Percentiles rank a stretch among this genome's conserved stretches.
Evolutionary conservation across 2,888 invertebrate species (phyloP).

Genomic region (Myathropa florea): DNA sequence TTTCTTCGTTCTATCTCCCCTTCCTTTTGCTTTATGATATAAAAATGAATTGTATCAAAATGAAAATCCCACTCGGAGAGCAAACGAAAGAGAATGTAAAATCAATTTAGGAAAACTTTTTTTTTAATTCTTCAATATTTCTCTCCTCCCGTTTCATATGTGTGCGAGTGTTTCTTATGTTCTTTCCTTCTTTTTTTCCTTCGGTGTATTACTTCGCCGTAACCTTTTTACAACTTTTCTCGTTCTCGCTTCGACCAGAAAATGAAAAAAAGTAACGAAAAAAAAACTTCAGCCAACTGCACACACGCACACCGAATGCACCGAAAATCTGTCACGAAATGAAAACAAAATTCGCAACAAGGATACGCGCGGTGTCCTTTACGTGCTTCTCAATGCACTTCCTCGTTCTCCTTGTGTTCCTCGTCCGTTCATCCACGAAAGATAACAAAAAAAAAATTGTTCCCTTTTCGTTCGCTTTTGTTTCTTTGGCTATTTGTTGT

Average conservation of each 20-base stretch:
- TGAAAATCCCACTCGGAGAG: conserved; percentile 44
- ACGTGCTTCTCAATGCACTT: not conserved
- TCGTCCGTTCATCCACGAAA: conserved; percentile 50
- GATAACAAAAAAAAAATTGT: conserved; percentile 13
- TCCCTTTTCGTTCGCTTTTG: conserved; percentile 17
- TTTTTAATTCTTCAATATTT: conserved; percentile 30
- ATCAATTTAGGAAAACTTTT: conserved; percentile 67
- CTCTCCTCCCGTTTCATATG: conserved; percentile 28
- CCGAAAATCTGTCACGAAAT: conserved; percentile 7
- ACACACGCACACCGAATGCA: conserved; percentile 13
- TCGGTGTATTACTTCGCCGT: conserved; percentile 26
- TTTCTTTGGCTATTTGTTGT: conserved; percentile 27
- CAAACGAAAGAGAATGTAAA: conserved; percentile 48
- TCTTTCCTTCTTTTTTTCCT: conserved; percentile 29
- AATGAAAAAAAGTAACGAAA: conserved; percentile 1
- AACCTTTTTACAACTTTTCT: conserved; percentile 59
- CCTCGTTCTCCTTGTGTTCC: conserved; percentile 26
- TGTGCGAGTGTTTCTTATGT: conserved; percentile 38
- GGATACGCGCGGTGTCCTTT: conserved; percentile 61
- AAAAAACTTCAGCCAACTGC: not conserved
- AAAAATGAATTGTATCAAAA: conserved; percentile 15
- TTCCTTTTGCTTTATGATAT: conserved; percentile 17
- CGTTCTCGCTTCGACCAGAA: conserved; percentile 11
- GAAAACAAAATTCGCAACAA: conserved; percentile 43
- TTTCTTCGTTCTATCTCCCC: not conserved